Evolutionary conservation across 2,888 invertebrate species (phyloP).

Genomic region (Harpalus rufipes): DNA sequence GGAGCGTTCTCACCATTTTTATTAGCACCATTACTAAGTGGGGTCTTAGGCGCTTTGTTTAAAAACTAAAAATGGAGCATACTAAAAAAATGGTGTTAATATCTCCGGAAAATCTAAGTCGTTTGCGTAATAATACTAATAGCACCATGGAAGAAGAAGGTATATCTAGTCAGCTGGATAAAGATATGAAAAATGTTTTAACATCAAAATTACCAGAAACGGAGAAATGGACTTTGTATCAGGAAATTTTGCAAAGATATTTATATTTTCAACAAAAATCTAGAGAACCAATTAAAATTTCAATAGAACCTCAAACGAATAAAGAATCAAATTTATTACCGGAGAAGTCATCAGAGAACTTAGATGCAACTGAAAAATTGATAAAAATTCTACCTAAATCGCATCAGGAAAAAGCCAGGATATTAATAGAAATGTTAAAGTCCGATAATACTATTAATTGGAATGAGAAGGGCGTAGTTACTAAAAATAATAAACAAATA

Average conservation of each 20-base stretch:
- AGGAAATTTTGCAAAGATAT: conserved; percentile 61
- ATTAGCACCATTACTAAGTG: conserved; percentile 59
- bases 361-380: conserved; percentile 13
- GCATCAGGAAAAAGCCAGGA: conserved; percentile 21
- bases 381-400: conserved; percentile 41
- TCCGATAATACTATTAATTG: conserved; percentile 23
- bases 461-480: conserved; percentile 27
- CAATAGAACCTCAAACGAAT: not conserved
- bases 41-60: conserved; percentile 60
- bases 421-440: conserved; percentile 10
- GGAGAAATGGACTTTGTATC: conserved; percentile 60
- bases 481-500: conserved; percentile 35
- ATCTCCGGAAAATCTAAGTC: conserved; percentile 48
- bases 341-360: not conserved
- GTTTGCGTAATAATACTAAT: conserved; percentile 1
- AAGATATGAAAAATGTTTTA: conserved; percentile 58
- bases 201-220: conserved; percentile 31
- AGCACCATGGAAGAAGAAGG: conserved; percentile 14
- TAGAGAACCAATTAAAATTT: conserved; percentile 35
- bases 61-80: conserved; percentile 64
- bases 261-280: conserved; percentile 46
- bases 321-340: not conserved
- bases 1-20: conserved; percentile 60
- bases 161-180: conserved; percentile 52
- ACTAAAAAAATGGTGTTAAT: conserved; percentile 65